Percentiles rank a stretch among this genome's conserved stretches.
Conservation (phyloP, 2,797 vertebrate genomes). For the Mastacembelus armatus region DNA sequence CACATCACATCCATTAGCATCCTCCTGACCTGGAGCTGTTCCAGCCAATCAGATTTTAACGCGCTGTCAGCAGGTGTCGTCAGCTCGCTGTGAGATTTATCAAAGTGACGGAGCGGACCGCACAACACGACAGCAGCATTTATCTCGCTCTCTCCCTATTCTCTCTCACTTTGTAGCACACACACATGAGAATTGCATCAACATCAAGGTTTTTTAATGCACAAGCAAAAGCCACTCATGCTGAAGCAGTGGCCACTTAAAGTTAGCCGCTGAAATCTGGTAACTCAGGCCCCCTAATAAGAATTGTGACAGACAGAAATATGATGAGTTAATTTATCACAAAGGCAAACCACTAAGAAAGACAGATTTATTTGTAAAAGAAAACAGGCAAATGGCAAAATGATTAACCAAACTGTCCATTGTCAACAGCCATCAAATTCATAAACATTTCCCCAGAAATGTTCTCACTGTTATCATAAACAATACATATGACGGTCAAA, state of each 20-base stretch:
- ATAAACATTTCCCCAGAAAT: no score
- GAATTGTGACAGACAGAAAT: no score
- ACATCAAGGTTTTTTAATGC: constrained; percentile 43
- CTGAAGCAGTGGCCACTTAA: constrained; percentile 1
- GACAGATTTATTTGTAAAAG: neutral
- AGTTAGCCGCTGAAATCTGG: neutral
- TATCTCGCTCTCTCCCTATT: constrained; percentile 66
- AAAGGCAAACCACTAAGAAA: neutral
- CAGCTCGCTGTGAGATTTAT: constrained; percentile 83
- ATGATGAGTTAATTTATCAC: no score
- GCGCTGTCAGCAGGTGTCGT: constrained; percentile 84
- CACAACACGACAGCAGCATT: constrained; percentile 79
- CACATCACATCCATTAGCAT: constrained; percentile 79
- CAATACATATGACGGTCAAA: neutral
- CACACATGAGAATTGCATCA: constrained; percentile 37
- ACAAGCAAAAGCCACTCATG: constrained; percentile 33
- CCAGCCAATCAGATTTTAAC: constrained; percentile 80
- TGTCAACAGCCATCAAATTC: no score
- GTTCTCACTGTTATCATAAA: no score
- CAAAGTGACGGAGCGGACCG: constrained; percentile 79
- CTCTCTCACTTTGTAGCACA: constrained; percentile 22
- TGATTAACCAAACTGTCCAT: no score
- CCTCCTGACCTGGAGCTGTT: constrained; percentile 75
- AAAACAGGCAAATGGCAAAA: neutral
- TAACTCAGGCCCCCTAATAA: no score